These are phyloP conservation scores for Pyrgilauda ruficollis DNA, from an alignment of 2,113 vertebrate species.

Conservation along the genomic window DNA sequence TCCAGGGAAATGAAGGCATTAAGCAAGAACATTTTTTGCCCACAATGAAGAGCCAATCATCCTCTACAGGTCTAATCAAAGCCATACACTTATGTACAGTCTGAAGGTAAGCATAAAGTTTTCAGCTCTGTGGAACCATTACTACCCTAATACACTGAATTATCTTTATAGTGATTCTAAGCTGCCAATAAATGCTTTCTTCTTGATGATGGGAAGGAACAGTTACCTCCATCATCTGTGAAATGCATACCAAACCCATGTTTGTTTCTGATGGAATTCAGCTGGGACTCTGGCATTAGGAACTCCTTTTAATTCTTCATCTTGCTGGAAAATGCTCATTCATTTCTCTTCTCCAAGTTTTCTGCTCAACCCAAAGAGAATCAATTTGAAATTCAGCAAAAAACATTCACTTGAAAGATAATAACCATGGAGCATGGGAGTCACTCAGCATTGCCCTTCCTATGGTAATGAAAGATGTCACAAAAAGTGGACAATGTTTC, in stretches of 20 bases:
- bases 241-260: slow-evolving; percentile 16
- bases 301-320: background rate
- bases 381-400: slow-evolving; percentile 26
- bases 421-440: background rate
- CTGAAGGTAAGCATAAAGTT: background rate
- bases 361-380: slow-evolving; percentile 34
- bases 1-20: background rate
- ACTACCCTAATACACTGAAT: background rate
- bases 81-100: background rate
- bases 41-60: background rate
- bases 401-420: background rate
- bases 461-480: background rate
- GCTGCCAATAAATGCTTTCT: background rate
- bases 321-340: background rate
- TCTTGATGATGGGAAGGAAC: slow-evolving; percentile 2
- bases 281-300: background rate
- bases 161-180: background rate
- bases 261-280: slow-evolving; percentile 29
- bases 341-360: slow-evolving; percentile 3
- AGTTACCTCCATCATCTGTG: slow-evolving; percentile 4
- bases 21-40: background rate
- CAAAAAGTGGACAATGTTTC: background rate
- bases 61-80: background rate
- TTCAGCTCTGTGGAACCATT: background rate
- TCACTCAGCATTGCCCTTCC: background rate